phyloP scores from a whole-genome alignment of 2,113 vertebrate species.

The Fulica atra region DNA sequence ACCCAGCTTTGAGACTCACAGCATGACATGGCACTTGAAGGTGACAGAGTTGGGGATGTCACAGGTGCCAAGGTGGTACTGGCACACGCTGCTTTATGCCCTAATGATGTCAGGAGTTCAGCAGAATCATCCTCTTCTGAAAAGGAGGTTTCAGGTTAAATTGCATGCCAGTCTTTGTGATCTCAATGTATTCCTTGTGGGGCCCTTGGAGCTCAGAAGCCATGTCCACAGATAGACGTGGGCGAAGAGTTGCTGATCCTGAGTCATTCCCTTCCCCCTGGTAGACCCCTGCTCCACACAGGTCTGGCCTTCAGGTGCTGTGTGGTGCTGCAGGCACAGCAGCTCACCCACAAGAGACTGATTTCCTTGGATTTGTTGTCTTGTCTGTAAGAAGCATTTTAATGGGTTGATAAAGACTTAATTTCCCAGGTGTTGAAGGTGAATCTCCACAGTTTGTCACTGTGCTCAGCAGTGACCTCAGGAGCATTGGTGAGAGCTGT shows the following conservation, averaged over 20 bases:
- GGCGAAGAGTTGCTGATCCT: neutral
- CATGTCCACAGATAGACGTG: neutral
- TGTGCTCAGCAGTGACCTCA: neutral
- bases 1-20: neutral
- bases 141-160: neutral
- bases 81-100: neutral
- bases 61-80: accelerated
- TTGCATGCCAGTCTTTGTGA: accelerated
- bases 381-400: neutral
- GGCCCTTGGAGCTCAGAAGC: accelerated
- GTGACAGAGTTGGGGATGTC: neutral
- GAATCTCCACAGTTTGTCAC: accelerated
- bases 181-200: accelerated
- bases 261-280: accelerated
- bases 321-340: neutral
- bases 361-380: neutral
- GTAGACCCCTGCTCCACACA: accelerated
- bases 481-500: neutral
- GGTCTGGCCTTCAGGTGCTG: neutral
- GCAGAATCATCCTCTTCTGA: accelerated
- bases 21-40: accelerated
- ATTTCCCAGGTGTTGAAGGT: neutral
- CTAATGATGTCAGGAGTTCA: accelerated
- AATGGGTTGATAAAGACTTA: neutral
- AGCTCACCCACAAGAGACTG: accelerated